Conservation (phyloP, 2,113 vertebrate genomes). For the Rhinopomastus cyanomelas region DNA sequence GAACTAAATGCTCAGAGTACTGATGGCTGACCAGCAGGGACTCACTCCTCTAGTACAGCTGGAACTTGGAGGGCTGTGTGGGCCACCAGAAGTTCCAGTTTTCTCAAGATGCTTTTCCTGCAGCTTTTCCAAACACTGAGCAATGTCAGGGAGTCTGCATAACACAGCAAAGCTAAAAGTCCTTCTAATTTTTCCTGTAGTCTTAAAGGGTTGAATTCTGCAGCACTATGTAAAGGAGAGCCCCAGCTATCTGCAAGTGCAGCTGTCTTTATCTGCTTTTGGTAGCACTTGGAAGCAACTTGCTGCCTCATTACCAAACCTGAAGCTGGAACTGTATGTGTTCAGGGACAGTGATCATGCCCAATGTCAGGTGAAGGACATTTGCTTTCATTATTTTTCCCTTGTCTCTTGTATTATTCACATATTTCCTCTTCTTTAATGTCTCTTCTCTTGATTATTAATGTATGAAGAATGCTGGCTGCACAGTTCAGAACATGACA, state of each 20-base stretch:
- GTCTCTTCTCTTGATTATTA: constrained; percentile 62
- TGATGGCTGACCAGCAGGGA: background rate
- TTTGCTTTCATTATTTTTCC: constrained; percentile 50
- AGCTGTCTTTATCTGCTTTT: constrained; percentile 17
- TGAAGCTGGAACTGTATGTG: constrained; percentile 28
- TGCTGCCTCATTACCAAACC: constrained; percentile 20
- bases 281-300: background rate
- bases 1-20: background rate
- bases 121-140: background rate
- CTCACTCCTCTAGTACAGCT: background rate
- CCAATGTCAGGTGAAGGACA: constrained; percentile 53
- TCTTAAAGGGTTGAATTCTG: constrained; percentile 1
- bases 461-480: constrained; percentile 57
- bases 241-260: background rate
- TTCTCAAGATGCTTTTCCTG: background rate
- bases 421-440: constrained; percentile 59
- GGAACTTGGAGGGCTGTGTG: background rate
- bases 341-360: constrained; percentile 26
- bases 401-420: constrained; percentile 68
- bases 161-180: background rate
- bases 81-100: background rate
- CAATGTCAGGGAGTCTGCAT: background rate
- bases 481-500: constrained; percentile 58
- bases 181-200: background rate
- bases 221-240: background rate